Evolutionary conservation across 2,888 invertebrate species (phyloP), one percentile per base, ranked within the genome.

Genomic region (Agriotes lineatus): DNA sequence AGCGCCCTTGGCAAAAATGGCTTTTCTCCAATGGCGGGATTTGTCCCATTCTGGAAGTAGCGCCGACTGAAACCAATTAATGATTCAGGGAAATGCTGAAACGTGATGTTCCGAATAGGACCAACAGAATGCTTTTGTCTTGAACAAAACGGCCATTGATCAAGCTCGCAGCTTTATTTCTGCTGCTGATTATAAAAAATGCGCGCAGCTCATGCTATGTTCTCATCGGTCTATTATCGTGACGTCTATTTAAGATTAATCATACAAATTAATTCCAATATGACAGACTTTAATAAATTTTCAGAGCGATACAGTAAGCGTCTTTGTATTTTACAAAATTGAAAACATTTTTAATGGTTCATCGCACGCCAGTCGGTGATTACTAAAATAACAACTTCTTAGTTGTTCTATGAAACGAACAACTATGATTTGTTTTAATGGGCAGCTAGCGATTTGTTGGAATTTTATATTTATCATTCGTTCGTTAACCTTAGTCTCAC

Each of bases 171-270:
- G 25, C 25, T 25, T 5, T 25, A 7, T 25, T 25, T 25, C n/a
- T 39, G 39, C 10, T 39, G 3, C 10, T 39, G 2, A 10, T 39
- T 7, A 39, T 39, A 39, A 39, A 14, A 10, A 14, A 25, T 25
- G 25, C 7, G 10, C n/a, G 14, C 14, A 39, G n/a, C 39, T 39
- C 39, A 39, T 39, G 39, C 39, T 10, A 39, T 39, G 14, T 39
- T 14, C 39, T 48, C 45, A n/a, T 19, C 9, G 18, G 4, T 10
- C 19, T 22, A n/a, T 48, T 48, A 2, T 20, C n/a, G 22, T 48
- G n/a, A 48, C 48, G 20, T 22, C 10, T 14, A 56, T 56, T 56
- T 35, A 56, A 56, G 19, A 56, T 30, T 22, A 30, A 37, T 35
- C 14, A 56, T 35, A 7, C 16, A 14, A 54, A 54, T 54, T 56